phyloP scores from a whole-genome alignment of 2,113 vertebrate species.

The Thunnus thynnus region DNA sequence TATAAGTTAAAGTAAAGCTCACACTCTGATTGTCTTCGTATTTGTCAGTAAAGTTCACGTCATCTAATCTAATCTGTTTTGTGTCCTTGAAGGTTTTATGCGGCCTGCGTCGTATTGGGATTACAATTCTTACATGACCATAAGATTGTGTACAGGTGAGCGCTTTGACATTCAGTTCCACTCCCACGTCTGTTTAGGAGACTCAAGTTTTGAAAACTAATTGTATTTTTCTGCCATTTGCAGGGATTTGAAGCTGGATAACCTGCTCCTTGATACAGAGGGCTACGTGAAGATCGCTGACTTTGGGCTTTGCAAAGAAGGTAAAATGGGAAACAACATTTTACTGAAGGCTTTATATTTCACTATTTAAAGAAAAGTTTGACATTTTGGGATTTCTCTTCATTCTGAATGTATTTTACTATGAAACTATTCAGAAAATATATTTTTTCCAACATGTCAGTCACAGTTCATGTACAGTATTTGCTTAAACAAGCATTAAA shows the following conservation, averaged over 20 bases:
- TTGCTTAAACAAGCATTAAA: too few species aligned
- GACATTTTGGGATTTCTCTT: too few species aligned
- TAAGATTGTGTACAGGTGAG: constrained; percentile 99
- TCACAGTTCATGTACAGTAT: too few species aligned
- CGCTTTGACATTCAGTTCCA: not conserved
- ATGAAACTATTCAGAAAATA: too few species aligned
- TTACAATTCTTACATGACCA: constrained; percentile 98
- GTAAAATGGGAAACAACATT: constrained; percentile 74
- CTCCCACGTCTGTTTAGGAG: not conserved
- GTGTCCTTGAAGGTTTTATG: constrained; percentile 90
- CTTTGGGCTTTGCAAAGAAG: constrained; percentile 99
- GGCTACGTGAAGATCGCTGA: constrained; percentile 99
- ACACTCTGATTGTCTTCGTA: too few species aligned
- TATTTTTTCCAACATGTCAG: too few species aligned
- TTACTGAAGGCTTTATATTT: not conserved
- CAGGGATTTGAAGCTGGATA: constrained; percentile 99
- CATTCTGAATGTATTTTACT: not conserved
- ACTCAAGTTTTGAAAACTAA: fast-evolving
- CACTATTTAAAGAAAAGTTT: too few species aligned
- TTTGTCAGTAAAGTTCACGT: not conserved
- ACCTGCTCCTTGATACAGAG: constrained; percentile 97
- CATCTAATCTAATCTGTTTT: not conserved
- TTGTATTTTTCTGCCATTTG: constrained; percentile 40
- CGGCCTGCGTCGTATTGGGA: constrained; percentile 96
- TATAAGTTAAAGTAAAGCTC: too few species aligned